A percentile compares a stretch with the other conserved stretches of the same genome.
These are phyloP conservation scores for Onthophagus sagittarius DNA, from an alignment of 2,888 invertebrate species.

Conservation along the genomic window DNA sequence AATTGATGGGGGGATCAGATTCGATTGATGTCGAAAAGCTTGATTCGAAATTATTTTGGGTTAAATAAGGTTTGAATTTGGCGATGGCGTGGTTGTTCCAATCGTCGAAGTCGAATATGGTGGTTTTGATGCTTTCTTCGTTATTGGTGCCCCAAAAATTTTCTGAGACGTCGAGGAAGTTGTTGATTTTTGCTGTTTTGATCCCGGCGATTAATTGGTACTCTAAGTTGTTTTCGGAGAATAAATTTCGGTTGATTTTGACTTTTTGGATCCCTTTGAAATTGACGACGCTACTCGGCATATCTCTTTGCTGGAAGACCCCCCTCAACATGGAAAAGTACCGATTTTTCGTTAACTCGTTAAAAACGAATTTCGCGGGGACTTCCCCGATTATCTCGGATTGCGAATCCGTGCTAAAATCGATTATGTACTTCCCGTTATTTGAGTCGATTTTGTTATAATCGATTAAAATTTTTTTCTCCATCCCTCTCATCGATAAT, in stretches of 20 bases:
- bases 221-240: constrained; percentile 76
- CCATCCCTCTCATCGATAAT: constrained; percentile 87
- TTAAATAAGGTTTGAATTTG: constrained; percentile 81
- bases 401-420: constrained; percentile 86
- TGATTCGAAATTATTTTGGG: constrained; percentile 71
- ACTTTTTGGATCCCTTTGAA: constrained; percentile 95
- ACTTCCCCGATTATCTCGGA: constrained; percentile 88
- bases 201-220: constrained; percentile 93
- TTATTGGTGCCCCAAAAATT: constrained; percentile 95
- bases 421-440: constrained; percentile 76
- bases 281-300: constrained; percentile 81
- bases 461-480: constrained; percentile 85
- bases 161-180: constrained; percentile 79
- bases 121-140: constrained; percentile 68
- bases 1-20: constrained; percentile 54
- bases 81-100: constrained; percentile 98
- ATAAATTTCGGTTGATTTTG: constrained; percentile 81
- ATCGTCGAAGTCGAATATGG: constrained; percentile 97
- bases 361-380: constrained; percentile 72
- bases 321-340: constrained; percentile 42
- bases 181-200: constrained; percentile 81
- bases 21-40: constrained; percentile 70
- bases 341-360: constrained; percentile 71
- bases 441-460: constrained; percentile 78
- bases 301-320: constrained; percentile 44